Conservation (phyloP, 2,797 vertebrate genomes). For the Poecilia picta region DNA sequence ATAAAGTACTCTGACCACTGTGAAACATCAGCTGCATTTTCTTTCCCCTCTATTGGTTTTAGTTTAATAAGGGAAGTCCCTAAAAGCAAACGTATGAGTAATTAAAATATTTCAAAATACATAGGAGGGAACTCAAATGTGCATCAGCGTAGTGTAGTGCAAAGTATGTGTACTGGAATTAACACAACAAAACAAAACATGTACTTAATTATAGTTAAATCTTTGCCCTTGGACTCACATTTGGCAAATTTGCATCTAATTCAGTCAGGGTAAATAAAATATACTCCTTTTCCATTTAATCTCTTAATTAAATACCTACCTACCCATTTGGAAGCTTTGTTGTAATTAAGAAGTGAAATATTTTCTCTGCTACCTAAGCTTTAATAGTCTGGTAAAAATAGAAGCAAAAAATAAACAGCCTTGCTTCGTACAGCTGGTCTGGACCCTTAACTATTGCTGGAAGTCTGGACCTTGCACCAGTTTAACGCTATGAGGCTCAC, state of each 20-base stretch:
- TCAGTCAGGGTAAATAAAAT: constrained; percentile 19
- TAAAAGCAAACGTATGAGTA: constrained; percentile 1
- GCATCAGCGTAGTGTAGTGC: not conserved
- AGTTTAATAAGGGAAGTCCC: constrained; percentile 1
- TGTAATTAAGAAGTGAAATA: constrained; percentile 13
- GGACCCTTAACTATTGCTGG: too few species aligned
- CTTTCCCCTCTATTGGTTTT: constrained; percentile 14
- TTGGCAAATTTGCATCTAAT: constrained; percentile 11
- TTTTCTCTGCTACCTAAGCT: not conserved
- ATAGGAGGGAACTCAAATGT: not conserved
- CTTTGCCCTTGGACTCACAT: constrained; percentile 5
- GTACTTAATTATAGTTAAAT: constrained; percentile 1
- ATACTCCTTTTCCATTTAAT: constrained; percentile 13
- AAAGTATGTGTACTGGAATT: not conserved
- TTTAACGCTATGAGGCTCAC: too few species aligned
- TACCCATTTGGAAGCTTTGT: constrained; percentile 30
- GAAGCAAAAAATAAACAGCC: not conserved
- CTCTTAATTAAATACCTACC: constrained; percentile 30
- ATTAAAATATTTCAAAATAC: constrained; percentile 12
- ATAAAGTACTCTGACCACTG: constrained; percentile 11
- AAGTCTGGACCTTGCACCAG: too few species aligned
- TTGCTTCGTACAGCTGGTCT: too few species aligned
- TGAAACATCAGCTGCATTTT: constrained; percentile 9
- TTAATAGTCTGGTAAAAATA: too few species aligned
- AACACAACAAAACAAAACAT: not conserved